phyloP scores from a whole-genome alignment of 2,113 vertebrate species.

The Garra rufa region DNA sequence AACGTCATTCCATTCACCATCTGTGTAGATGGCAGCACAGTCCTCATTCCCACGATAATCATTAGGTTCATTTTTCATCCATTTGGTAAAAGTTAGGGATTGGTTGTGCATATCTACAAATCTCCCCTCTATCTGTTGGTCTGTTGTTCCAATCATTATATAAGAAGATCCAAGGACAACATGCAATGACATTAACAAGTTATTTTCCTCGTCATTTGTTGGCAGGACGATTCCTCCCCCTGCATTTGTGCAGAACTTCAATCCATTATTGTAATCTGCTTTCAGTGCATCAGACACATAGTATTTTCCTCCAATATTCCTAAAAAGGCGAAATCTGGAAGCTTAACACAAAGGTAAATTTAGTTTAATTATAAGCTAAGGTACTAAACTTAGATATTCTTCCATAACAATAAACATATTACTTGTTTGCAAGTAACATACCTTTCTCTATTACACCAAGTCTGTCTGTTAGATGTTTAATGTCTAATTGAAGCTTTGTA shows the following conservation, averaged over 20 bases:
- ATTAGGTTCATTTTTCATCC: constrained; percentile 33
- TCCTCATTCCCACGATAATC: constrained; percentile 22
- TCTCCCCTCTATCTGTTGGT: not conserved
- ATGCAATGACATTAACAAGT: not conserved
- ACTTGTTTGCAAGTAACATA: not conserved
- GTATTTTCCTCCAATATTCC: constrained; percentile 22
- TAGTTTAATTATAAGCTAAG: too few relatives aligned
- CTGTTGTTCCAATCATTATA: constrained; percentile 1
- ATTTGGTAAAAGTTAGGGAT: constrained; percentile 26
- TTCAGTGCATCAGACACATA: not conserved
- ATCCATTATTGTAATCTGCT: not conserved
- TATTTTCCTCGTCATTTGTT: constrained; percentile 40
- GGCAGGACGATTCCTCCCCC: constrained; percentile 23
- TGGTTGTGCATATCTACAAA: constrained; percentile 24
- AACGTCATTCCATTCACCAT: constrained; percentile 25
- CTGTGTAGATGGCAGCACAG: not conserved
- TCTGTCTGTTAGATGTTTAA: not conserved
- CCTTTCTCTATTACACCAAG: not conserved
- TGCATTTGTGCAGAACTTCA: not conserved
- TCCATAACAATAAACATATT: not conserved
- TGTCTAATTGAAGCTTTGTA: not conserved
- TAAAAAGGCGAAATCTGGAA: not conserved
- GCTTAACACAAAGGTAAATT: too few relatives aligned
- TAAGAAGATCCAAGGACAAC: too few relatives aligned
- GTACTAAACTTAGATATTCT: not conserved